Conservation (phyloP, 2,888 invertebrate genomes). For the Chaitophorus viminalis region DNA sequence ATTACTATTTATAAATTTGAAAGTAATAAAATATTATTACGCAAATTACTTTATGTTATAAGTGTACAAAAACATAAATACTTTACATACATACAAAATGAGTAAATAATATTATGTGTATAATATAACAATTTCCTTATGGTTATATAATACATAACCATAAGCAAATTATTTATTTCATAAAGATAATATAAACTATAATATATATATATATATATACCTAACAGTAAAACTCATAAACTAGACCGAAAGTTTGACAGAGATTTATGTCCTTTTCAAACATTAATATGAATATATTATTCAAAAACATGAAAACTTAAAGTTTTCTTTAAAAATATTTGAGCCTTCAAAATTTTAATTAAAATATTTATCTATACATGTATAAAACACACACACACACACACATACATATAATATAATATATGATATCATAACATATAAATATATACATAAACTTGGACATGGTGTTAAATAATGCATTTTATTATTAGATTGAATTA, state of each 20-base stretch:
- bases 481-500: too few relatives aligned
- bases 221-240: constrained; percentile 7
- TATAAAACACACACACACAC: neutral
- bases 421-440: too few relatives aligned
- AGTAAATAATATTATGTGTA: neutral
- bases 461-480: neutral
- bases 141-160: neutral
- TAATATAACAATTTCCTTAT: too few relatives aligned
- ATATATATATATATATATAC: too few relatives aligned
- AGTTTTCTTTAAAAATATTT: neutral
- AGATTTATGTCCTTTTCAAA: constrained; percentile 28
- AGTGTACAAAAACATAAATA: too few relatives aligned
- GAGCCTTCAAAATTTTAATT: neutral
- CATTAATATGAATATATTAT: constrained; percentile 26
- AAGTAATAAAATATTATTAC: too few relatives aligned
- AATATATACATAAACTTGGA: neutral
- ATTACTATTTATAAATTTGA: too few relatives aligned
- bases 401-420: too few relatives aligned
- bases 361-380: neutral
- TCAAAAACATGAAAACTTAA: constrained; percentile 29
- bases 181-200: neutral
- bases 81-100: too few relatives aligned
- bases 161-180: constrained; percentile 19
- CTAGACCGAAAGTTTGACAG: constrained; percentile 32
- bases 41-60: too few relatives aligned